Base-by-base conservation (phyloP, 1,140 invertebrate species). In the Caenorhabditis inopinata region DNA sequence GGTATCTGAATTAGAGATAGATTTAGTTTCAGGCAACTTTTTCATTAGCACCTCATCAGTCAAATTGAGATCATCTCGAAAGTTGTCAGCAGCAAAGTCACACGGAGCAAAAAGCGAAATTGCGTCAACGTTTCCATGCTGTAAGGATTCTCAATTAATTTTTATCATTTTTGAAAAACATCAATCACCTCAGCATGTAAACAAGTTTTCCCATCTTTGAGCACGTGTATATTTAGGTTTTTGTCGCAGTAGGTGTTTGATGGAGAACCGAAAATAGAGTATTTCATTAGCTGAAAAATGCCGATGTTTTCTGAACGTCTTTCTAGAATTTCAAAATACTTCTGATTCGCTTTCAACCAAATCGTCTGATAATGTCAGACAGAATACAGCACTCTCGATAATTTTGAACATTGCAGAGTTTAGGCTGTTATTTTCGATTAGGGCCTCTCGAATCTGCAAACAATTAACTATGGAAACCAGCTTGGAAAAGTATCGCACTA, bases 91-190 rank as follows among this genome's bases (percentile, higher is more conserved):
- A 11, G 76, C 76, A 62, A 38, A 62, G 51, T 78, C 76, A 45
- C 49, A 42, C n/a, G 51, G 76, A n/a, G 76, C 53, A 35, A 78
- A 78, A 0, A 78, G 53, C 25, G 76, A 51, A 27, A 78, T 78
- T n/a, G 76, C 76, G 18, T 78, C 76, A 29, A 78, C 76, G 35
- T 78, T 78, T 6, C 76, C 49, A 25, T 78, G 76, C 76, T 78
- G 32, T 23, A 78, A 21, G 6, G 23, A 7, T 21, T 51, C n/a
- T 18, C 14, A 42, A 42, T 42, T 42, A 42, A 42, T 42, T 42
- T 7, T 7, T 42, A 7, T 42, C 5, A 14, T 5, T 42, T 42
- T 42, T 42, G 38, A 7, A 42, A 42, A 42, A 42, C 38, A 7
- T 42, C 38, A 42, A 68, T 25, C 27, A 78, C 51, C 32, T 78